phyloP scores from a whole-genome alignment of 1,140 invertebrate genomes.

The Neelides sp. region DNA sequence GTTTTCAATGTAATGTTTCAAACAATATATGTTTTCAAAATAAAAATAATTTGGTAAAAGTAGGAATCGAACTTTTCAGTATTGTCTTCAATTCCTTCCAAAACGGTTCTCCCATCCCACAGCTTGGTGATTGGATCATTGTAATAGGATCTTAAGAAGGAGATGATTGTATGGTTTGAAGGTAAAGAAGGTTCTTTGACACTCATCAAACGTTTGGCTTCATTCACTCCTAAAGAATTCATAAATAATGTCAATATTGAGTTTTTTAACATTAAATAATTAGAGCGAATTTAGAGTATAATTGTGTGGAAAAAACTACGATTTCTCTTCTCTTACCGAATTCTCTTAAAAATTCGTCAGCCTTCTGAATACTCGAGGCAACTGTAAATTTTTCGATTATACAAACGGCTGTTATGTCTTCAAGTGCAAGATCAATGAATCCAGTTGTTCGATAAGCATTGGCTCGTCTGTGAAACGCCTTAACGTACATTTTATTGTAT shows the following conservation, averaged over 20 bases:
- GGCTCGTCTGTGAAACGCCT: conserved; percentile 71
- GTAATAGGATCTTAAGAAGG: conserved; percentile 37
- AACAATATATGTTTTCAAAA: no score
- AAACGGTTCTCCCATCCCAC: conserved; percentile 24
- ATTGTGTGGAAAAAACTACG: conserved; percentile 8
- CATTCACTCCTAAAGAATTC: conserved; percentile 45
- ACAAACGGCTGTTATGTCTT: conserved; percentile 84
- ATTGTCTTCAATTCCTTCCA: conserved; percentile 14
- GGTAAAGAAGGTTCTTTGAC: conserved; percentile 58
- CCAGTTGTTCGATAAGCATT: conserved; percentile 65
- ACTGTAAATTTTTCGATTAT: conserved; percentile 72
- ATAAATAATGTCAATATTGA: background rate
- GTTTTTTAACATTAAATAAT: background rate
- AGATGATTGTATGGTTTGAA: conserved; percentile 68
- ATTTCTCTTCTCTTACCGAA: conserved; percentile 45
- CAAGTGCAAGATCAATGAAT: conserved; percentile 63
- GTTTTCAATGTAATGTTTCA: background rate
- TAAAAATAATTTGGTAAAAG: no score
- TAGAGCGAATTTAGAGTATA: conserved; percentile 13
- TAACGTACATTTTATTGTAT: conserved; percentile 73
- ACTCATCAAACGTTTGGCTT: conserved; percentile 55
- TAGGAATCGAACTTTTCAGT: no score
- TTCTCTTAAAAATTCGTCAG: conserved; percentile 71
- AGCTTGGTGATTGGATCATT: conserved; percentile 23
- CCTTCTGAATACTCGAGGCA: conserved; percentile 58